phyloP scores from a whole-genome alignment of 2,797 vertebrate species.

The Tragopan temminckii region DNA sequence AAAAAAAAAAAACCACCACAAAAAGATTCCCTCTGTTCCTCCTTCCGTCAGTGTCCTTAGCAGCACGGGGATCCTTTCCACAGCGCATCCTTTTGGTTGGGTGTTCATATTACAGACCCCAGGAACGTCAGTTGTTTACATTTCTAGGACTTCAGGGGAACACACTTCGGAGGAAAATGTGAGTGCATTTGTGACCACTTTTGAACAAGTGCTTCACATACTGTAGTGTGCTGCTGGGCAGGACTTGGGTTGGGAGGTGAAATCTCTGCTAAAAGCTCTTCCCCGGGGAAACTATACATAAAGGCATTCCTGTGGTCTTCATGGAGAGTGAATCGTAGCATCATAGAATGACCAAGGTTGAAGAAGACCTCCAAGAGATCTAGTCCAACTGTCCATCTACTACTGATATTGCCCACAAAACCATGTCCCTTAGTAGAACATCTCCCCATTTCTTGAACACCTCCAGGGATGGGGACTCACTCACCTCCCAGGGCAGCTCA shows the following conservation, averaged over 20 bases:
- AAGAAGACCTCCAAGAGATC: too few relatives aligned
- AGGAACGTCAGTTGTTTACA: not conserved
- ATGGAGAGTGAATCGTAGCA: not conserved
- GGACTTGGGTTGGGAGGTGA: not conserved
- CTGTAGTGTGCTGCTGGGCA: not conserved
- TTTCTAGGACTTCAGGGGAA: not conserved
- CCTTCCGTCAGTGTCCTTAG: not conserved
- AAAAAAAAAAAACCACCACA: not conserved
- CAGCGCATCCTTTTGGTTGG: not conserved
- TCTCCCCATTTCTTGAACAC: too few relatives aligned
- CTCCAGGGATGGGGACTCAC: too few relatives aligned
- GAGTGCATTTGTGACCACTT: not conserved
- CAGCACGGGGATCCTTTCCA: not conserved
- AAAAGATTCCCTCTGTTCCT: not conserved
- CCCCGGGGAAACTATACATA: not conserved
- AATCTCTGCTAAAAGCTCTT: not conserved
- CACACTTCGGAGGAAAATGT: not conserved
- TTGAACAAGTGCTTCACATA: accelerated
- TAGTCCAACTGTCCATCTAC: too few relatives aligned
- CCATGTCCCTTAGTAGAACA: too few relatives aligned
- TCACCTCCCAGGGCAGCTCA: too few relatives aligned
- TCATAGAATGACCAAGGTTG: too few relatives aligned
- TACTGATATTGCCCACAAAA: too few relatives aligned
- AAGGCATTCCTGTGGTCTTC: not conserved
- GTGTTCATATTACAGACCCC: not conserved